Base-by-base conservation (phyloP, 2,797 vertebrate genomes). In the Alca torda region DNA sequence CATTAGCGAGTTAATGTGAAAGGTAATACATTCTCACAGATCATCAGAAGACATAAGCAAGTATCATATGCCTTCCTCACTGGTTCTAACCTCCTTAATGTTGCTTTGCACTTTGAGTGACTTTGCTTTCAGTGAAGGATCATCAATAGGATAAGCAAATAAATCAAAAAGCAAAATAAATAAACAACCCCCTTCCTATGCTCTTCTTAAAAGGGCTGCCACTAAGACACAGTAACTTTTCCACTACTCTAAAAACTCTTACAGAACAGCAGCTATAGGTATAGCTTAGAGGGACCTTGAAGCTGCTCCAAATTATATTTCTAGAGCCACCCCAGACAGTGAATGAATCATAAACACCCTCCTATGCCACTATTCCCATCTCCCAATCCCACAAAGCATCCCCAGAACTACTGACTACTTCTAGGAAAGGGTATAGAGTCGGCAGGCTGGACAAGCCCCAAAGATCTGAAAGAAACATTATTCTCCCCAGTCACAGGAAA, bases 401-500 rank as follows among this genome's bases (percentile, higher is more conserved):
- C 11, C 6, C 5, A 51, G 39, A 65, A 2, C 37, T 76, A 11
- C 12, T 11, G 11, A 14, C 1, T 37, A 17, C 37, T 30, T 23
- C 33, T n/a, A 39, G 9, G 21, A 67, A 67, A 63, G 2, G 0
- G 1, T 3, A 2, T 31, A 5, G 16, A 67, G 15, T 15, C 69
- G 4, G 5, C 18, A 84, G 6, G 4, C 15, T 23, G 2, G 23
- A 33, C 2, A 14, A 68, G 6, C 11, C n/a, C 28, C 54, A 30
- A 14, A 25, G 3, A 53, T 9, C 16, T 28, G 4, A 74, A 43
- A 4, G 4, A 68, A 89, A 45, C 9, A 25, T 60, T 75, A 43
- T 73, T 56, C 7, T 23, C 17, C 9, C 4, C 3, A 30, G 0
- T 16, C 11, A 43, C 7, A 31, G 4, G 1, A 24, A 35, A 63